Base-by-base conservation (phyloP, 1,140 invertebrate species). In the Cherax destructor region DNA sequence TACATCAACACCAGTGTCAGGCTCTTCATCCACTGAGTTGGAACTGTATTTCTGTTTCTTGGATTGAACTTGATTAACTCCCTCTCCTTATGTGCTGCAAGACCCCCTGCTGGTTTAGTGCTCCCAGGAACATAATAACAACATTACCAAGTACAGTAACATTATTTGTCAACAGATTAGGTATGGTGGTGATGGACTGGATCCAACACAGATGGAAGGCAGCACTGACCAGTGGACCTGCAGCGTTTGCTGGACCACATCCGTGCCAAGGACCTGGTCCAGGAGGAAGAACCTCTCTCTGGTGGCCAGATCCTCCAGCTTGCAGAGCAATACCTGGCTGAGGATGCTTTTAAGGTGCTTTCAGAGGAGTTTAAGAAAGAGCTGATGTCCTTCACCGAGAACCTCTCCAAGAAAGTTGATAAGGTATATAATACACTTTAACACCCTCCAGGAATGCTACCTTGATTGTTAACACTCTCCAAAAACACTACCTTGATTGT, bases 201-300 rank as follows among this genome's bases (percentile, higher is more conserved):
- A 99, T 96, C 99, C 99, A 5, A 97, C 97, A n/a, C 97, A 97
- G 93, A 99, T 99, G 98, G 99, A 99, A 96, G 81, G 97, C 76
- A 85, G 74, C 1, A 81, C 41, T 3, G 90, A 93, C 98, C 98
- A 0, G 97, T 99, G 0, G 97, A 99, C 95, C 97, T 98, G 93
- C 95, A 96, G 74, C 95, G 98, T 93, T 96, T 98, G 24, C 95
- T 98, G 72, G 96, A 97, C 88, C 97, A 99, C 94, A 95, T 98
- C 16, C 95, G 96, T 92, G 98, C 98, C 0, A 96, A 96, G 92
- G 96, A 95, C 91, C 96, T 96, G 0, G 96, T 95, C 90, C 94
- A 96, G 72, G 95, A 96, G 24, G 97, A 98, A 94, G 95, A 95
- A 21, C 95, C 97, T 0, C 94, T 98, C 7, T 96, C 96, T 2